Evolutionary conservation across 64 coral and sea anemone species (phyloP), one percentile per base, ranked within the genome.

Genomic region (Acropora tenuis): DNA sequence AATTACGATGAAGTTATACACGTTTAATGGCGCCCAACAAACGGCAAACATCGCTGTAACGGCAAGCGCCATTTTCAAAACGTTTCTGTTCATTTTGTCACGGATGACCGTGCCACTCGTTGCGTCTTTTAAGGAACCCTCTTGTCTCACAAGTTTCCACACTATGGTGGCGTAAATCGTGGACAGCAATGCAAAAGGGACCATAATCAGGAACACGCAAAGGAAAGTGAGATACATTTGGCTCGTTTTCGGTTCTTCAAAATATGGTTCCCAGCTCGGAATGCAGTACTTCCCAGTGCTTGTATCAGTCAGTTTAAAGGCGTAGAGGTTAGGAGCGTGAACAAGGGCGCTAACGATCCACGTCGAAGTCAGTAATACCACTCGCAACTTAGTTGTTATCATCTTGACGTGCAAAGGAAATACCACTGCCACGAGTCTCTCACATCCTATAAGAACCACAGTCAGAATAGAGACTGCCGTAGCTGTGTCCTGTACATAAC

Each of bases 21-120:
- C 41, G 12, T 85, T 85, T 17, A 71, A 2, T 20, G 91, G 91
- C 80, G 66, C 73, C 91, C 91, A 93, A 2, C 77, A 93, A 41
- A 93, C 57, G 47, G 80, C 41, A 88, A 93, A 93, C 8, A 82
- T 41, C 1, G 73, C 42, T 1, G 82, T 76, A 44, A 93, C 79
- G 13, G 91, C 88, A 2, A 93, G 65, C 4, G 87, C 50, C 91
- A 93, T 93, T 73, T 66, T 88, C 19, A 93, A 69, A 1, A 93
- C 91, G 43, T 93, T 93, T 82, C 68, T 88, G 86, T 88, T 88
- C 79, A 88, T 73, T 47, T 45, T 80, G 43, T 68, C 85, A 10
- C 86, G 85, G 15, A 78, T 61, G 19, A 58, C 49, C 47, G 77
- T 59, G 1, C 85, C 91, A 6, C 52, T 76, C 1, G 78, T 68